A percentile compares a stretch with the other conserved stretches of the same genome.
Evolutionary conservation across 2,888 invertebrate genomes (phyloP).

Genomic region (Enchytraeus crypticus): DNA sequence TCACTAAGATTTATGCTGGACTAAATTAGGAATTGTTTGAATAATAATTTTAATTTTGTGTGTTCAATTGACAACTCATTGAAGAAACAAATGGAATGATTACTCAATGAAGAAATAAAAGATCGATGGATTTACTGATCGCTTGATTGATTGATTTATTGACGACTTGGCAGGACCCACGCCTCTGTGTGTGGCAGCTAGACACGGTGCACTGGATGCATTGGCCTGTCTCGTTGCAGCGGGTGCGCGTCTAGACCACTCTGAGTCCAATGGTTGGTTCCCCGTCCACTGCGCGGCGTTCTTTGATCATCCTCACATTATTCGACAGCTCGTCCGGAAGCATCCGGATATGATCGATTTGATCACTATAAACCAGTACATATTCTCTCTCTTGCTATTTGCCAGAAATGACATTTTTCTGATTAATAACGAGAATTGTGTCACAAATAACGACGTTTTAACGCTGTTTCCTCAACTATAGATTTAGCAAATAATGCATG

Average conservation of each 20-base stretch:
- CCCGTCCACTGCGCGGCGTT: conserved; percentile 48
- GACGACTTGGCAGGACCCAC: conserved; percentile 38
- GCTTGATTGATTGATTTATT: no score
- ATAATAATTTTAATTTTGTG: no score
- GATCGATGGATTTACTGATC: no score
- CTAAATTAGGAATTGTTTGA: no score
- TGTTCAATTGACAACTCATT: no score
- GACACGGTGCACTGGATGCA: conserved; percentile 45
- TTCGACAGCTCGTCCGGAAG: conserved; percentile 41
- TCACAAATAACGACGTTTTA: no score
- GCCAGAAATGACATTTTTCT: background rate
- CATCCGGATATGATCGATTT: conserved; percentile 42
- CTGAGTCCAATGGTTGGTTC: conserved; percentile 45
- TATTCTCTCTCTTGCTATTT: conserved; percentile 4
- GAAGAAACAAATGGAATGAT: no score
- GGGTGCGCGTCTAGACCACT: conserved; percentile 34
- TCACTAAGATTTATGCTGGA: no score
- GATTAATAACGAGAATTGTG: no score
- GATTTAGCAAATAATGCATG: no score
- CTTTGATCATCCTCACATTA: conserved; percentile 44
- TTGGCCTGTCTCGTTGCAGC: conserved; percentile 43
- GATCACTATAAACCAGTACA: conserved; percentile 44
- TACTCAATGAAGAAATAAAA: no score
- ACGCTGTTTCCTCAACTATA: no score
- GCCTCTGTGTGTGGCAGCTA: conserved; percentile 45